These are phyloP conservation scores for Sussaba pulchella DNA, from an alignment of 2,888 invertebrate species.

Conservation along the genomic window DNA sequence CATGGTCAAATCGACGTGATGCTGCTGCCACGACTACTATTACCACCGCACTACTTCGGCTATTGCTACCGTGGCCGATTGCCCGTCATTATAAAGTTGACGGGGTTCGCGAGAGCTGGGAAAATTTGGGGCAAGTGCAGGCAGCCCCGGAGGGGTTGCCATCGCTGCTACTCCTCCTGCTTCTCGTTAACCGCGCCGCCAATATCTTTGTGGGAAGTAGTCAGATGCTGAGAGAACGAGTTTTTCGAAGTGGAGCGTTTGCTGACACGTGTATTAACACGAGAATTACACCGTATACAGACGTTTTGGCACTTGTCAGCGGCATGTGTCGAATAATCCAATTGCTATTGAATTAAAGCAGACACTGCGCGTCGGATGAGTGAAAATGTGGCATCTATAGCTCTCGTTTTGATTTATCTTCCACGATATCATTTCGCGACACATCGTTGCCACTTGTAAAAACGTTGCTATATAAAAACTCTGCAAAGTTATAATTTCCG, in stretches of 20 bases:
- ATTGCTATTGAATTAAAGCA: slow-evolving; percentile 17
- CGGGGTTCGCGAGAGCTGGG: slow-evolving; percentile 65
- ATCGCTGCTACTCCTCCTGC: neutral
- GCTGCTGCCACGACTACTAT: neutral
- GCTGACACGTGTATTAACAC: slow-evolving; percentile 53
- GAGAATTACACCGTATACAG: slow-evolving; percentile 13
- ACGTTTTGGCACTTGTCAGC: neutral
- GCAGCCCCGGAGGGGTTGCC: slow-evolving; percentile 45
- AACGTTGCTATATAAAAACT: no score
- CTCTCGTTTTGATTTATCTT: neutral
- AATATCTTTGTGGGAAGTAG: slow-evolving; percentile 74
- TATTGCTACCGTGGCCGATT: slow-evolving; percentile 20
- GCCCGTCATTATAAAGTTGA: slow-evolving; percentile 77
- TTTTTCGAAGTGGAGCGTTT: slow-evolving; percentile 35
- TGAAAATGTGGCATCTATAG: neutral
- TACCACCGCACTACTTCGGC: neutral
- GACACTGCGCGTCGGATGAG: neutral
- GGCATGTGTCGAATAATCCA: slow-evolving; percentile 35
- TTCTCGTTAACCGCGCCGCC: slow-evolving; percentile 6
- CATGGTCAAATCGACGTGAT: slow-evolving; percentile 17
- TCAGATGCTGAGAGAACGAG: slow-evolving; percentile 69
- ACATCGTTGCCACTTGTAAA: no score
- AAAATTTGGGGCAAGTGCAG: slow-evolving; percentile 69
- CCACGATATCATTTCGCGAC: neutral
- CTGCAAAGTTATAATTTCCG: neutral